Evolutionary conservation across 1,140 invertebrate species (phyloP).

Genomic region (Gonioctena quinquepunctata): DNA sequence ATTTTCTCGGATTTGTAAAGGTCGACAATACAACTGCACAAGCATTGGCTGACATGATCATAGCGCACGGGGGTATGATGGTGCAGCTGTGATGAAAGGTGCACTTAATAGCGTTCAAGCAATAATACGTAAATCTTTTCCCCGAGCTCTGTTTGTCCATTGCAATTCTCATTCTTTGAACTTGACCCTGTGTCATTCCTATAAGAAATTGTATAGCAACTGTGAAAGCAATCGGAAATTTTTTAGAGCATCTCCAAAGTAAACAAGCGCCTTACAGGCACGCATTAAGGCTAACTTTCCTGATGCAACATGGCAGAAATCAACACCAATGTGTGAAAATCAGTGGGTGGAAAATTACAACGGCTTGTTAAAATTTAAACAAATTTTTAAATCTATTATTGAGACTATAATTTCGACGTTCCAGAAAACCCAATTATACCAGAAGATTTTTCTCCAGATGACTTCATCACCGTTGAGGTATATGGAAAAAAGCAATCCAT

Average conservation of each 20-base stretch:
- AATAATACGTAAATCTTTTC: slow-evolving; percentile 6
- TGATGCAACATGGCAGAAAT: background rate
- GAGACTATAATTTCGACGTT: too few relatives aligned
- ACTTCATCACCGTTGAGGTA: too few relatives aligned
- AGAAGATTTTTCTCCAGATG: too few relatives aligned
- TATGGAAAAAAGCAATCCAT: too few relatives aligned
- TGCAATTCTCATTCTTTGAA: slow-evolving; percentile 17
- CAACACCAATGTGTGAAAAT: slow-evolving; percentile 6
- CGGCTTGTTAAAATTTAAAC: background rate
- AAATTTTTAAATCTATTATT: background rate
- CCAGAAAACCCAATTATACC: too few relatives aligned
- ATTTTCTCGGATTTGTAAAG: too few relatives aligned
- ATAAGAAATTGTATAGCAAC: slow-evolving; percentile 9
- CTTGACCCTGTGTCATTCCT: background rate
- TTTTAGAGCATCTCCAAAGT: background rate
- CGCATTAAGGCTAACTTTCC: background rate
- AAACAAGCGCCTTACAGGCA: background rate
- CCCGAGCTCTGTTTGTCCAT: slow-evolving; percentile 7
- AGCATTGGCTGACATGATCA: background rate
- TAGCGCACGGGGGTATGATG: slow-evolving; percentile 10
- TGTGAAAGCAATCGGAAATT: background rate
- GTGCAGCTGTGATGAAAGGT: too few relatives aligned
- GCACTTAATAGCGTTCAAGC: too few relatives aligned
- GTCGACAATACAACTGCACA: too few relatives aligned
- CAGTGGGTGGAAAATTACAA: slow-evolving; percentile 2